Evolutionary conservation across 2,888 invertebrate species (phyloP).

Genomic region (Andrena minutula): DNA sequence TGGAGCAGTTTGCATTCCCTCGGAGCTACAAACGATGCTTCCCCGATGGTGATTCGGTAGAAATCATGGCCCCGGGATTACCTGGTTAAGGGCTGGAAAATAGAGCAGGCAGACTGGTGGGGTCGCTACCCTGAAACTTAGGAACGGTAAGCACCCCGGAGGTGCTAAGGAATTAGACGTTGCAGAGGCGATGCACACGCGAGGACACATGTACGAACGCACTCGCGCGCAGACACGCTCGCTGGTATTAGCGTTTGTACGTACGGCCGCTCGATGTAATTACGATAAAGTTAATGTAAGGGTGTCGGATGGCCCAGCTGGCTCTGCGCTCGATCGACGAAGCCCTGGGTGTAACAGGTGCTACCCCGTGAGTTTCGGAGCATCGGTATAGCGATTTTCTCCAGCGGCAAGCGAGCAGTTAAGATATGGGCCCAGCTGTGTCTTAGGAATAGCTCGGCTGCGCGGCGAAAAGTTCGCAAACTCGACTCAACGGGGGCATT

Average conservation of each 20-base stretch:
- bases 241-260: conserved; percentile 49
- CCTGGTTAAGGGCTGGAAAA: conserved; percentile 17
- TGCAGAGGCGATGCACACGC: conserved; percentile 38
- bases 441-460: conserved; percentile 39
- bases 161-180: conserved; percentile 63
- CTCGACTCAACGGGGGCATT: conserved; percentile 16
- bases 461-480: conserved; percentile 37
- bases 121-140: conserved; percentile 50
- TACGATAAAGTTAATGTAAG: conserved; percentile 81
- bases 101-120: conserved; percentile 15
- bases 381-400: conserved; percentile 47
- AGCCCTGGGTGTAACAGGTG: conserved; percentile 79
- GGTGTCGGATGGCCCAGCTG: conserved; percentile 76
- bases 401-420: conserved; percentile 35
- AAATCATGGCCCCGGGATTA: conserved; percentile 59
- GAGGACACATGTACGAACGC: conserved; percentile 19
- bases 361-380: conserved; percentile 71
- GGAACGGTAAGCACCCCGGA: conserved; percentile 53
- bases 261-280: conserved; percentile 76
- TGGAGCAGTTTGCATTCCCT: conserved; percentile 25
- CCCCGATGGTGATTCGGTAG: conserved; percentile 48
- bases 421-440: conserved; percentile 57
- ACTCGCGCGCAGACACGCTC: conserved; percentile 22
- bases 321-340: conserved; percentile 72
- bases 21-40: conserved; percentile 46